These are phyloP conservation scores for Maconellicoccus hirsutus DNA, from an alignment of 1,140 invertebrate genomes.

Conservation along the genomic window DNA sequence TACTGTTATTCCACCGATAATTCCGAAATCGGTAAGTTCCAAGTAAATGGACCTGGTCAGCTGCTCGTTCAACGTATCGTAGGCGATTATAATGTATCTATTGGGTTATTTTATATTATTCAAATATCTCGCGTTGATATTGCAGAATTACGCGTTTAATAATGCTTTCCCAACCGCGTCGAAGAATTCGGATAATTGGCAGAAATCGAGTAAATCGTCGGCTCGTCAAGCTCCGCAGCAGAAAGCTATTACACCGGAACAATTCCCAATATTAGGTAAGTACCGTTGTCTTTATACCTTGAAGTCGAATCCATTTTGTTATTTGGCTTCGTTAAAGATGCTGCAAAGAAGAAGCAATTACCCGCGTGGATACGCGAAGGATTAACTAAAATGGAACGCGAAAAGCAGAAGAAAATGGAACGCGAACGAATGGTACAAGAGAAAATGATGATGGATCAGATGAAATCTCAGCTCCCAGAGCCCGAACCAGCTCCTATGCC, in stretches of 20 bases:
- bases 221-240: too few relatives aligned
- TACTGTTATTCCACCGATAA: neutral
- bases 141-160: neutral
- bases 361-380: conserved; percentile 94
- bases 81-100: too few relatives aligned
- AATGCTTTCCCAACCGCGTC: neutral
- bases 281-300: too few relatives aligned
- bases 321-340: conserved; percentile 45
- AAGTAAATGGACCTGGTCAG: neutral
- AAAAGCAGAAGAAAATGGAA: conserved; percentile 81
- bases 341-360: conserved; percentile 76
- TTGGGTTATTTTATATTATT: too few relatives aligned
- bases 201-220: too few relatives aligned
- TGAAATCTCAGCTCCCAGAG: conserved; percentile 31
- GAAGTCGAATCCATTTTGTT: too few relatives aligned
- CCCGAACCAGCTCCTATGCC: conserved; percentile 26
- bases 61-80: too few relatives aligned
- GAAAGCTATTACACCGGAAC: too few relatives aligned
- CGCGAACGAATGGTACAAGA: conserved; percentile 49
- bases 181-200: neutral
- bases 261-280: too few relatives aligned
- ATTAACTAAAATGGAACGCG: conserved; percentile 92
- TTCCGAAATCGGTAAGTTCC: neutral
- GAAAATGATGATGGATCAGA: conserved; percentile 36
- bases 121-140: too few relatives aligned